Evolutionary conservation across 1,140 invertebrate species (phyloP).

Genomic region (Trachymyrmex septentrionalis): DNA sequence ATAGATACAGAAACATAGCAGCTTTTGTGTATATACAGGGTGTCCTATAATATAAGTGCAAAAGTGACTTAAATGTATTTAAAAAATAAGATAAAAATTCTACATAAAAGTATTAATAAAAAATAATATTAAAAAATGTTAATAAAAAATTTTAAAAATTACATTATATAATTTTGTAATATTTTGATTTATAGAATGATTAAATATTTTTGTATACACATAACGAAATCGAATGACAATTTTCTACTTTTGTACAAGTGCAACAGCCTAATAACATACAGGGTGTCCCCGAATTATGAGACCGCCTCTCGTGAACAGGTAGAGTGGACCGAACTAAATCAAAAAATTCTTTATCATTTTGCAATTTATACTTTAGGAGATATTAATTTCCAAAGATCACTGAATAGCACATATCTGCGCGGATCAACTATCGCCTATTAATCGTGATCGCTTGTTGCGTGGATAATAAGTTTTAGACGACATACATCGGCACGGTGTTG

Average conservation of each 20-base stretch:
- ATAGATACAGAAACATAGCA: conserved; percentile 81
- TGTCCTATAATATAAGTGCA: background rate
- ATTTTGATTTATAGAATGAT: conserved; percentile 25
- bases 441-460: no score
- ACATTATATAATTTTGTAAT: background rate
- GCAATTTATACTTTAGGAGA: no score
- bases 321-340: no score
- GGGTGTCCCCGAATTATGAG: no score
- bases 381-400: no score
- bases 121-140: no score
- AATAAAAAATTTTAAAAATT: background rate
- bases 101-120: background rate
- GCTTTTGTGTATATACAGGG: conserved; percentile 58
- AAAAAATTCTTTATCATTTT: no score
- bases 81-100: conserved; percentile 11
- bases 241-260: conserved; percentile 11
- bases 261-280: background rate
- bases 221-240: background rate
- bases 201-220: background rate
- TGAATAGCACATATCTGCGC: no score
- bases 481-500: no score
- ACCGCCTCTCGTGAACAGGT: no score
- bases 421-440: no score
- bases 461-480: no score
- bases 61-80: background rate